Evolutionary conservation across 1,140 invertebrate species (phyloP), one percentile per base, ranked within the genome.

Genomic region (Cecropterus lyciades): DNA sequence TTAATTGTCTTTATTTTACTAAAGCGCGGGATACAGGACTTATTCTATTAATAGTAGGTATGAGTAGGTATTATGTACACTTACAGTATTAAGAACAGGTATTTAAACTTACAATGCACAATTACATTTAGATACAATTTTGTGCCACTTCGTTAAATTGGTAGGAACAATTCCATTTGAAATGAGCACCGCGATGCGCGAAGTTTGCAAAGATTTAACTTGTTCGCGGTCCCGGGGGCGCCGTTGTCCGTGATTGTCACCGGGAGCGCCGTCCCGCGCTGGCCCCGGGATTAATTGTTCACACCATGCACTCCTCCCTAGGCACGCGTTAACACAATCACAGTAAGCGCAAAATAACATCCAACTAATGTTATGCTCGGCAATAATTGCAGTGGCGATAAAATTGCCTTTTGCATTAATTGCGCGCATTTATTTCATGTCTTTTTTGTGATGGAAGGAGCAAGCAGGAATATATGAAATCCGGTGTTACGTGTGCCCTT

Each of bases 151-250:
- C 10, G 24, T 59, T 70, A 72, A 75, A 73, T 75, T 75, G 74
- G 70, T 80, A 78, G 77, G 33, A 37, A 37, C 33, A 83, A 85
- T 82, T 78, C 77, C 67, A 79, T 70, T 81, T 76, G 68, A 73
- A 71, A 48, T 60, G 27, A 46, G 57, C 15, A 11, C 8, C 70
- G 53, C 53, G 65, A 51, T 63, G 66, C 70, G 70, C 65, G 63
- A 77, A 85, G 77, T 89, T 90, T 79, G 85, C 82, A 80, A 90
- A 91, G 89, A 91, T 89, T 87, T 88, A 89, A 91, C 71, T 91
- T 87, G 83, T 81, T 80, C 76, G 67, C 48, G 53, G 46, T 91
- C 89, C 86, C 89, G 42, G 43, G 89, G 86, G 89, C 69, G 81
- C 87, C 80, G 77, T 91, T 89, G 65, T 24, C 69, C 27, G 77